phyloP scores from a whole-genome alignment of 92 coral and sea anemone genomes.

The Porites lobata region DNA sequence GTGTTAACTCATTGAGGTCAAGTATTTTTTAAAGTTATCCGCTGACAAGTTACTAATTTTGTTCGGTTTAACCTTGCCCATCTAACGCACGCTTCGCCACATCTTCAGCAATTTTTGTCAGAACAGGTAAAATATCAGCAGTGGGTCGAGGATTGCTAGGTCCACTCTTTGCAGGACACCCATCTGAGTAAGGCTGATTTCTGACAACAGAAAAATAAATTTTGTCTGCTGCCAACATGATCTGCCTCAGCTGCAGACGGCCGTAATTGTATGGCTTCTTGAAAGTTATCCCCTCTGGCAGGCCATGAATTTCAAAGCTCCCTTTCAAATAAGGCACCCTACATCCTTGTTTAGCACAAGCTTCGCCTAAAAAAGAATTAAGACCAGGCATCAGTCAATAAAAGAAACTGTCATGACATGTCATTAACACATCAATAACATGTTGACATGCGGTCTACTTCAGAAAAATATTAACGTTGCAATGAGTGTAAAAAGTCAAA shows the following conservation, averaged over 20 bases:
- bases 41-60: too few relatives aligned
- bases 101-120: conserved; percentile 42
- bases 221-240: conserved; percentile 51
- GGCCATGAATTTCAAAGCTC: conserved; percentile 61
- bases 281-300: conserved; percentile 64
- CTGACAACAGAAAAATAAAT: not conserved
- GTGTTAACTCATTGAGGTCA: too few relatives aligned
- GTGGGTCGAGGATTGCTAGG: not conserved
- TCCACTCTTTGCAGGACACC: not conserved
- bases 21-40: too few relatives aligned
- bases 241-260: conserved; percentile 37
- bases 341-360: conserved; percentile 68
- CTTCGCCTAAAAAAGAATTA: conserved; percentile 59
- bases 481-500: too few relatives aligned
- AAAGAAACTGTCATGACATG: too few relatives aligned
- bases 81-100: conserved; percentile 29
- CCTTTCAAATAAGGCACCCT: conserved; percentile 61
- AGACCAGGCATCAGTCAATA: too few relatives aligned
- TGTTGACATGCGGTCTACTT: too few relatives aligned
- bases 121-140: conserved; percentile 16
- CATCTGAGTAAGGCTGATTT: not conserved
- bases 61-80: conserved; percentile 4
- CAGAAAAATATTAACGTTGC: too few relatives aligned
- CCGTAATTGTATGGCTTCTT: conserved; percentile 70
- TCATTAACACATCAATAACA: too few relatives aligned